phyloP scores from a whole-genome alignment of 2,888 invertebrate species.

The Trilocha varians region DNA sequence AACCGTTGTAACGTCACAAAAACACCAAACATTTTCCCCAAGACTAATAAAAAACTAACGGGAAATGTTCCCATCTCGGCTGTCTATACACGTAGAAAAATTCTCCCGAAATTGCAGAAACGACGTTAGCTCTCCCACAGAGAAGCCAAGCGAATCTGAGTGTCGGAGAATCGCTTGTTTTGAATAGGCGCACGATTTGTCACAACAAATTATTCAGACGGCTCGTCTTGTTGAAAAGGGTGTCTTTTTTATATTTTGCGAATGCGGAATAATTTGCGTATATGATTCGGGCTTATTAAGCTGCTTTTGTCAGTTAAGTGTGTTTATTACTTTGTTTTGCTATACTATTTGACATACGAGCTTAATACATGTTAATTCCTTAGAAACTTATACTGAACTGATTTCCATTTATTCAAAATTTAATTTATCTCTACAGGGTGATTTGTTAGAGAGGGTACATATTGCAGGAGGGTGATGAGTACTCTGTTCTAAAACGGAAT shows the following conservation, averaged over 20 bases:
- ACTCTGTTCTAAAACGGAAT: no score
- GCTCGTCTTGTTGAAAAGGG: slow-evolving; percentile 42
- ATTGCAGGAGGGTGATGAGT: no score
- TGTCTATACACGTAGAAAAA: slow-evolving; percentile 22
- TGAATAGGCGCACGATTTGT: slow-evolving; percentile 52
- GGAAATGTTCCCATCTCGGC: slow-evolving; percentile 5
- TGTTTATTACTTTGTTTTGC: background rate
- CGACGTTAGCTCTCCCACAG: slow-evolving; percentile 9
- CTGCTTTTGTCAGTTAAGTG: slow-evolving; percentile 14
- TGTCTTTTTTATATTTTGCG: slow-evolving; percentile 28
- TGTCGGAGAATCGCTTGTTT: slow-evolving; percentile 36
- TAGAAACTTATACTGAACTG: no score
- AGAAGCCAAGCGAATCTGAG: slow-evolving; percentile 34
- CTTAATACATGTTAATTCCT: no score
- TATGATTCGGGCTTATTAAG: slow-evolving; percentile 30
- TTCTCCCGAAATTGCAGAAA: slow-evolving; percentile 19
- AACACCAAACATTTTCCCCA: background rate
- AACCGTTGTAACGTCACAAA: background rate
- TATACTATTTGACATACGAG: no score
- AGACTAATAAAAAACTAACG: slow-evolving; percentile 3
- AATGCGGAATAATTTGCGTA: slow-evolving; percentile 26
- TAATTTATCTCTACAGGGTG: no score
- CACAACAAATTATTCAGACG: slow-evolving; percentile 54
- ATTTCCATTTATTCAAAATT: no score
- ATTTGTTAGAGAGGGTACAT: no score